Evolutionary conservation across 2,797 vertebrate genomes (phyloP).

Genomic region (Capromys pilorides): DNA sequence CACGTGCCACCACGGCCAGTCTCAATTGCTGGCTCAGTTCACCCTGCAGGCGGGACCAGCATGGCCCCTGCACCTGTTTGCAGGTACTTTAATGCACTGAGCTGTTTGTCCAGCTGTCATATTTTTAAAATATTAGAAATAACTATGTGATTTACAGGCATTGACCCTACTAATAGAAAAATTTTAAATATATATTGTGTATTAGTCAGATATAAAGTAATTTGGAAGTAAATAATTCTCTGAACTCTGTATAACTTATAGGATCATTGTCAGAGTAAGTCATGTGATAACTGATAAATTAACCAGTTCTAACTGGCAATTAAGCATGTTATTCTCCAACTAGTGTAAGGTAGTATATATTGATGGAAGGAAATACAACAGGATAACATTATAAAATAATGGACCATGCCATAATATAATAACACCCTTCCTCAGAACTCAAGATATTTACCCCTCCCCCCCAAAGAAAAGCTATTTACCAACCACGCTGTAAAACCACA

Average conservation of each 20-base stretch:
- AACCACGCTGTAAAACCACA: neutral
- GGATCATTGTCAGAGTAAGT: neutral
- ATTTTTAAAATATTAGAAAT: too few species aligned
- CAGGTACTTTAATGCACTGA: too few species aligned
- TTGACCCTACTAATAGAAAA: neutral
- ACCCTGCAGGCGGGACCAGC: too few species aligned
- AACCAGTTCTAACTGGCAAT: neutral
- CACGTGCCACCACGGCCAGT: too few species aligned
- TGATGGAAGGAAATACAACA: neutral
- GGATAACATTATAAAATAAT: constrained; percentile 11
- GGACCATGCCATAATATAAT: neutral
- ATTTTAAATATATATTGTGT: neutral
- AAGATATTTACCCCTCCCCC: neutral
- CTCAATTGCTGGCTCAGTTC: too few species aligned
- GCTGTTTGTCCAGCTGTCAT: too few species aligned
- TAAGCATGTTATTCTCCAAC: neutral
- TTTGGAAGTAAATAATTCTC: constrained; percentile 36
- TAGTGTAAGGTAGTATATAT: neutral
- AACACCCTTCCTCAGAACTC: neutral
- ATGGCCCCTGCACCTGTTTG: too few species aligned
- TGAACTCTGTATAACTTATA: neutral
- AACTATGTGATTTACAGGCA: neutral
- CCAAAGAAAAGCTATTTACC: neutral
- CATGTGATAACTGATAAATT: neutral
- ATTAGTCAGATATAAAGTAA: neutral